Conservation (phyloP, 2,113 vertebrate species). For the Barbus barbus region DNA sequence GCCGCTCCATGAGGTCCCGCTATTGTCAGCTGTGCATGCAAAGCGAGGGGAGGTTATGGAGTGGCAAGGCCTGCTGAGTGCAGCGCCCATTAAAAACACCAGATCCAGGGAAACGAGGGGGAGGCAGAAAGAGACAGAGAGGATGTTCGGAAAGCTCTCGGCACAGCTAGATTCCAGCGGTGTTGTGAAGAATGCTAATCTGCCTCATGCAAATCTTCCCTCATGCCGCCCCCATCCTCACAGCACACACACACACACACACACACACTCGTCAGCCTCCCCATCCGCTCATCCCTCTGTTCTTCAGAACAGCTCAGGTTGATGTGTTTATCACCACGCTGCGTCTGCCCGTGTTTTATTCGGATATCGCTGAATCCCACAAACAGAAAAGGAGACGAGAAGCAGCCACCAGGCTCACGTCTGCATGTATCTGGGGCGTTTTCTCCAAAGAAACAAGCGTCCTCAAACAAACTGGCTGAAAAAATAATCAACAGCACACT, state of each 20-base stretch:
- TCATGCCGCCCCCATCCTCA: slow-evolving; percentile 1
- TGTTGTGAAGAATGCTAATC: slow-evolving; percentile 78
- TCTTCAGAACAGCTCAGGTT: slow-evolving; percentile 62
- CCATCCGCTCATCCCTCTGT: slow-evolving; percentile 58
- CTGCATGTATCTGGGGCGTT: not conserved
- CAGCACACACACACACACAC: slow-evolving; percentile 16
- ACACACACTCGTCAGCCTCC: slow-evolving; percentile 36
- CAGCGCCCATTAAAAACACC: slow-evolving; percentile 60
- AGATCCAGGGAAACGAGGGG: slow-evolving; percentile 38
- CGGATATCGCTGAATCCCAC: slow-evolving; percentile 54
- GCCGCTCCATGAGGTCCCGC: slow-evolving; percentile 49
- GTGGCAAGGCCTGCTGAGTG: slow-evolving; percentile 58
- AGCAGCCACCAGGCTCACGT: not conserved
- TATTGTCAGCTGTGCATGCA: slow-evolving; percentile 56
- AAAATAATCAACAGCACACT: not conserved
- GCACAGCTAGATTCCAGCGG: slow-evolving; percentile 71
- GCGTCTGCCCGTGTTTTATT: slow-evolving; percentile 63
- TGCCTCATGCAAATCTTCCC: slow-evolving; percentile 52
- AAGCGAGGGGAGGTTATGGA: slow-evolving; percentile 50
- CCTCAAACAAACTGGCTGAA: not conserved
- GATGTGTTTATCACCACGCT: slow-evolving; percentile 72
- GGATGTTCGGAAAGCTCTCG: slow-evolving; percentile 44
- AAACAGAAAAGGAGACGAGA: slow-evolving; percentile 1
- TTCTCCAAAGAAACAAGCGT: not conserved
- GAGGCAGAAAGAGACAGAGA: not conserved